Evolutionary conservation across 2,888 invertebrate species (phyloP).

Genomic region (Amiota mariae): DNA sequence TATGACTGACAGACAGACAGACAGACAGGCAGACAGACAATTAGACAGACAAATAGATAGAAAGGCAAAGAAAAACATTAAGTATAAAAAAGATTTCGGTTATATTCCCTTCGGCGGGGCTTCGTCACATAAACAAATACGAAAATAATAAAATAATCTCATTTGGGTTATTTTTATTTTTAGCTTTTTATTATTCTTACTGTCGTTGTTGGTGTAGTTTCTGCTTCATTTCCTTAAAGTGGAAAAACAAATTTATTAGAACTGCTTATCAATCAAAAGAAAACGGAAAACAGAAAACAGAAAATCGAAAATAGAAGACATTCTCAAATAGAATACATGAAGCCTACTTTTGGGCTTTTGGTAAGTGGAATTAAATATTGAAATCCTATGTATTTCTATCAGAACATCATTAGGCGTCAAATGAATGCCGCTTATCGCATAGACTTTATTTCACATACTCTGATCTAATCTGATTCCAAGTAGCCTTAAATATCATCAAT

Average conservation of each 20-base stretch:
- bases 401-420: neutral
- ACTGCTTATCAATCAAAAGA: constrained; percentile 13
- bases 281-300: neutral
- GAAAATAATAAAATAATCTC: constrained; percentile 4
- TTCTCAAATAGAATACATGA: neutral
- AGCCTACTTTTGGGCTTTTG: neutral
- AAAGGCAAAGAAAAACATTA: neutral
- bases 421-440: neutral
- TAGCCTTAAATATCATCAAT: constrained; percentile 8
- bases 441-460: neutral
- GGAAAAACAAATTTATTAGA: constrained; percentile 17
- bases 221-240: constrained; percentile 4
- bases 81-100: neutral
- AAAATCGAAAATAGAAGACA: neutral
- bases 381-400: neutral
- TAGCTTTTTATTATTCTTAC: neutral
- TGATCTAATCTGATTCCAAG: neutral
- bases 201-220: neutral
- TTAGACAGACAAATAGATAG: too few species aligned
- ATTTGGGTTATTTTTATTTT: neutral
- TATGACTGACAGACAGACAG: too few species aligned
- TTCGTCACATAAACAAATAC: neutral
- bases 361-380: neutral
- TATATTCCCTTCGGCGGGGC: too few species aligned
- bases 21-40: neutral